These are phyloP conservation scores for Coregonus ussuriensis DNA, from an alignment of 2,797 vertebrate species.

Conservation along the genomic window DNA sequence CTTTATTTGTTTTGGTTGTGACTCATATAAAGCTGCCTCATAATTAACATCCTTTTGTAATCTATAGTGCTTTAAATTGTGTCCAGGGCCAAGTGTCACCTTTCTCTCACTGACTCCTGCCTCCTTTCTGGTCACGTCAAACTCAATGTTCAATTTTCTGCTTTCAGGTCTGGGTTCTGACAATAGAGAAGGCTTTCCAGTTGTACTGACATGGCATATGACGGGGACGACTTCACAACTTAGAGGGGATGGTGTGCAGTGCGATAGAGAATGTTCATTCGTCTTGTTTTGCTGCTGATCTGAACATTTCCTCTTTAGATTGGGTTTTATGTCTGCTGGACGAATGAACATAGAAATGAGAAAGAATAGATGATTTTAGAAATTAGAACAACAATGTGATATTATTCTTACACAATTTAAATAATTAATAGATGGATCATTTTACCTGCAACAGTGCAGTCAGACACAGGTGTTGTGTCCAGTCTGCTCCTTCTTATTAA, in stretches of 20 bases:
- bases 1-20: neutral
- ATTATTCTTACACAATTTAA: neutral
- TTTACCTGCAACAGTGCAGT: constrained; percentile 6
- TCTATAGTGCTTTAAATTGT: neutral
- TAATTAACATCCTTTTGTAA: neutral
- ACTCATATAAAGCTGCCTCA: neutral
- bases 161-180: neutral
- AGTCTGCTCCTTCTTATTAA: constrained; percentile 43
- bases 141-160: neutral
- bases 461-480: neutral
- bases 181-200: neutral
- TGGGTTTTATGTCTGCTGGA: neutral
- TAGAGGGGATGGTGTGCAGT: neutral
- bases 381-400: no score
- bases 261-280: neutral
- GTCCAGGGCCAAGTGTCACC: neutral
- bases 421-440: neutral
- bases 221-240: neutral
- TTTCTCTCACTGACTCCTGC: neutral
- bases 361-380: no score
- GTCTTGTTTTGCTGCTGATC: constrained; percentile 1
- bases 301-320: neutral
- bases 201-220: neutral
- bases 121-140: neutral
- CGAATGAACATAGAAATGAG: neutral